Evolutionary conservation across 2,888 invertebrate genomes (phyloP).

Genomic region (Dione vanillae): DNA sequence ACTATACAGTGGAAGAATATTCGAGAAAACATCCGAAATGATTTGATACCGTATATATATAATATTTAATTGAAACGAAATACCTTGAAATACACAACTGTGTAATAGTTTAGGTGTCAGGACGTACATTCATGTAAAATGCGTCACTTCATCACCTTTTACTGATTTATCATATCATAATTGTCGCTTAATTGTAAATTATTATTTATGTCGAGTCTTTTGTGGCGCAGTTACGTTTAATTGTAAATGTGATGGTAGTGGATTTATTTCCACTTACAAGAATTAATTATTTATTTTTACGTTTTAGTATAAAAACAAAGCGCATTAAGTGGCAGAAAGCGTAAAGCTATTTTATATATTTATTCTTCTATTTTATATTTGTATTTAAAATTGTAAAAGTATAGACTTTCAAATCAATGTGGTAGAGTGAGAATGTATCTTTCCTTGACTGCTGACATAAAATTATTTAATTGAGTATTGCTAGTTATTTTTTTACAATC

Average conservation of each 20-base stretch:
- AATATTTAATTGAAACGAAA: background rate
- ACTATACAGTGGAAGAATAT: background rate
- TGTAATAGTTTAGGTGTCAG: background rate
- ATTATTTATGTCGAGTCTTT: background rate
- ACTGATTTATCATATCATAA: background rate
- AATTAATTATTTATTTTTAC: too few species aligned
- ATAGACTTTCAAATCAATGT: too few species aligned
- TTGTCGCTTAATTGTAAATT: conserved; percentile 21
- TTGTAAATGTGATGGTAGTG: too few species aligned
- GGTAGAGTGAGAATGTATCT: background rate
- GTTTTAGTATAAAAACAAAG: too few species aligned
- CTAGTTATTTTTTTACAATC: conserved; percentile 12
- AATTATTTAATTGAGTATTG: conserved; percentile 18
- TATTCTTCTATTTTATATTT: too few species aligned
- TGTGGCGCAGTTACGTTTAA: too few species aligned
- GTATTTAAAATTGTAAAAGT: too few species aligned
- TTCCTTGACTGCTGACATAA: conserved; percentile 24
- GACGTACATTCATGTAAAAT: background rate
- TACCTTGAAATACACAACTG: conserved; percentile 13
- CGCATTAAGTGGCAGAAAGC: too few species aligned
- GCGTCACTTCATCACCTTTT: conserved; percentile 21
- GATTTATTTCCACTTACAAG: too few species aligned
- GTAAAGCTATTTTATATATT: too few species aligned
- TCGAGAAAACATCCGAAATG: conserved; percentile 22
- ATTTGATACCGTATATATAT: background rate